phyloP scores from a whole-genome alignment of 35 echinoderm and acorn worm species.

The Strongylocentrotus purpuratus region DNA sequence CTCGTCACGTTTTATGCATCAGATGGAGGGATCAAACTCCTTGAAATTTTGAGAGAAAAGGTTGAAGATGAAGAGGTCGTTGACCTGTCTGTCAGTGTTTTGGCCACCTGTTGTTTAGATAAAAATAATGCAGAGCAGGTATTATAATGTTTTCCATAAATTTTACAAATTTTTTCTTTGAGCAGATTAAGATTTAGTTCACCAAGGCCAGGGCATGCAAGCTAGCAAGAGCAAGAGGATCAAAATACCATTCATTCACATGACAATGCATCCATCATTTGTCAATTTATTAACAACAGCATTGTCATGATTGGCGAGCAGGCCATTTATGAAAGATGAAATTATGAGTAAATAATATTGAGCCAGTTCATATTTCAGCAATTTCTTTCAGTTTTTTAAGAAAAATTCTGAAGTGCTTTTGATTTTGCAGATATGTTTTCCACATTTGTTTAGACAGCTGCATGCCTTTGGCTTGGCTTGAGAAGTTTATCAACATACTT shows the following conservation, averaged over 20 bases:
- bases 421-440: too few species aligned
- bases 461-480: too few species aligned
- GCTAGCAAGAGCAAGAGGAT: not conserved
- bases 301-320: not conserved
- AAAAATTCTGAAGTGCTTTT: too few species aligned
- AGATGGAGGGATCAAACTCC: conserved; percentile 7
- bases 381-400: too few species aligned
- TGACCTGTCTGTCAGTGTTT: conserved; percentile 46
- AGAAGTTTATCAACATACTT: too few species aligned
- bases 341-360: not conserved
- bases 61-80: conserved; percentile 22
- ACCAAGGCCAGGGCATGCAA: not conserved
- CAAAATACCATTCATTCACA: not conserved
- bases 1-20: not conserved
- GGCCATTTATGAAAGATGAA: not conserved
- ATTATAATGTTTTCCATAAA: not conserved
- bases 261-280: too few species aligned
- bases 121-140: conserved; percentile 38
- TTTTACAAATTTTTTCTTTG: too few species aligned
- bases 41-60: not conserved
- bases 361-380: too few species aligned
- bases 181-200: not conserved
- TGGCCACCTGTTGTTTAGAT: conserved; percentile 43
- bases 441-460: too few species aligned
- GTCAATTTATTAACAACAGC: not conserved